phyloP scores from a whole-genome alignment of 2,113 vertebrate species.

The Gopherus evgoodei region DNA sequence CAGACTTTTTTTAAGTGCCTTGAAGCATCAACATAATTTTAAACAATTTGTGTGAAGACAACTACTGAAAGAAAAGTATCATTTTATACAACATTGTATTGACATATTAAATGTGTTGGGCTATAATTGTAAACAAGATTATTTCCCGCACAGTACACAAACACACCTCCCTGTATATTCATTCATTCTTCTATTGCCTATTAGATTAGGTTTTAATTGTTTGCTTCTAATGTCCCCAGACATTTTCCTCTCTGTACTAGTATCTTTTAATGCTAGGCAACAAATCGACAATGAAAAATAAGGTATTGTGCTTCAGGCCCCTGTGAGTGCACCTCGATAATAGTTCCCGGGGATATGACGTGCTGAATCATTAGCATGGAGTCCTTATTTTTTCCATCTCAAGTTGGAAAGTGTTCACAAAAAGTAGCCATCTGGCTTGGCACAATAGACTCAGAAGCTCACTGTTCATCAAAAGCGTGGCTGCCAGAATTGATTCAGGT shows the following conservation, averaged over 20 bases:
- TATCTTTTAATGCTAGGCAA: background rate
- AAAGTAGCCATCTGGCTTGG: slow-evolving; percentile 54
- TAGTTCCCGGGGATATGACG: background rate
- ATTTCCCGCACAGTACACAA: slow-evolving; percentile 12
- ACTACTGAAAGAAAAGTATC: slow-evolving; percentile 9
- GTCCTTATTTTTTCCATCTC: slow-evolving; percentile 26
- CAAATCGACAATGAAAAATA: background rate
- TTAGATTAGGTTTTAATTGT: background rate
- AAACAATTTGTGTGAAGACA: slow-evolving; percentile 3
- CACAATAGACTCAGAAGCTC: slow-evolving; percentile 38
- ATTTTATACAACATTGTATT: background rate
- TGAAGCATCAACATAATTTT: slow-evolving; percentile 26
- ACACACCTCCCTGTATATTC: slow-evolving; percentile 6
- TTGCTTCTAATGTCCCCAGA: background rate
- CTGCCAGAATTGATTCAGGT: slow-evolving; percentile 51
- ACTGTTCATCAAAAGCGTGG: slow-evolving; percentile 5
- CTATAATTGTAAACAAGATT: slow-evolving; percentile 42
- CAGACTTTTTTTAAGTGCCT: slow-evolving; percentile 61
- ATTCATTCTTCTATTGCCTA: slow-evolving; percentile 18
- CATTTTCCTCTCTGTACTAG: background rate
- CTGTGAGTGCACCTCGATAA: background rate
- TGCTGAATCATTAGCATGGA: slow-evolving; percentile 19
- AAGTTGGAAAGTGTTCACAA: slow-evolving; percentile 28
- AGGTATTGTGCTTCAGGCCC: background rate
- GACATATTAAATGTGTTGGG: slow-evolving; percentile 2